Evolutionary conservation across 2,113 vertebrate species (phyloP).

Genomic region (Eira barbara): DNA sequence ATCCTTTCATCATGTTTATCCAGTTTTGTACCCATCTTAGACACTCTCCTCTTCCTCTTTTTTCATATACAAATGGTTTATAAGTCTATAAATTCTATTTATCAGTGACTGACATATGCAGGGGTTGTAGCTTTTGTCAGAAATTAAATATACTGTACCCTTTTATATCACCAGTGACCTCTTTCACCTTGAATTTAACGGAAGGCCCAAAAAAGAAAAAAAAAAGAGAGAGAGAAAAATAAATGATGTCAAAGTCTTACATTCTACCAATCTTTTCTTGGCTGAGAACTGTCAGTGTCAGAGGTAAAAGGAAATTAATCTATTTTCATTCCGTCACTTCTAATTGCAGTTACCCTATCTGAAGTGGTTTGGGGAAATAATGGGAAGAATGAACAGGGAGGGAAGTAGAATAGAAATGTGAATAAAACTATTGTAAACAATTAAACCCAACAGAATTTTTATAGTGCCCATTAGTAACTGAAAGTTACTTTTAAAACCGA

Average conservation of each 20-base stretch:
- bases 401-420: neutral
- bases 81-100: neutral
- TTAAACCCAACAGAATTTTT: neutral
- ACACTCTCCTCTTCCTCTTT: neutral
- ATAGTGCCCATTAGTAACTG: neutral
- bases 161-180: neutral
- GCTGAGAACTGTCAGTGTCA: neutral
- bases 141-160: neutral
- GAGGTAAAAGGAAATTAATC: neutral
- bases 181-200: neutral
- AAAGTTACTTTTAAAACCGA: neutral
- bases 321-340: neutral
- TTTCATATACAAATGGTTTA: neutral
- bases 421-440: neutral
- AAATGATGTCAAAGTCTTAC: neutral
- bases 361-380: neutral
- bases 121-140: neutral
- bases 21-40: neutral
- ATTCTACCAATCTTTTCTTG: neutral
- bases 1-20: neutral
- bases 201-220: neutral
- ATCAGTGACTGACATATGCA: neutral
- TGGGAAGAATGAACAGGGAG: neutral
- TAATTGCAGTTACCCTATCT: neutral
- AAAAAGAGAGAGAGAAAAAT: accelerated